These are phyloP conservation scores for Karalla daura DNA, from an alignment of 2,797 vertebrate species.

Conservation along the genomic window DNA sequence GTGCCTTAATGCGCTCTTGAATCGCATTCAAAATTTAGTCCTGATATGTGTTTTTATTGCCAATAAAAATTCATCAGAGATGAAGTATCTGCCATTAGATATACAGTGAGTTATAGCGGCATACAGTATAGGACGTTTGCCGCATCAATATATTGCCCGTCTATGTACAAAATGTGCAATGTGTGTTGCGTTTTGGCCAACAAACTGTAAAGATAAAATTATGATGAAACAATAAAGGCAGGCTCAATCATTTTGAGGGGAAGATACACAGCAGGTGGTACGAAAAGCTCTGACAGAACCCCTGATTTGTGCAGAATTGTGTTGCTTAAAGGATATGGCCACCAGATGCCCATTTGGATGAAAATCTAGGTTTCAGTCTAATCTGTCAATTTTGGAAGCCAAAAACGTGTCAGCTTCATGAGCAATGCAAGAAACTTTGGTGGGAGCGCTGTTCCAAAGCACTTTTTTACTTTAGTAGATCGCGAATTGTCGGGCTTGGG, in stretches of 20 bases:
- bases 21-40: constrained; percentile 80
- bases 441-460: constrained; percentile 65
- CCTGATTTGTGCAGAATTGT: constrained; percentile 88
- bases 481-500: constrained; percentile 61
- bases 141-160: constrained; percentile 60
- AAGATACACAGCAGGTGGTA: constrained; percentile 87
- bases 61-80: constrained; percentile 67
- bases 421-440: constrained; percentile 75
- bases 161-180: constrained; percentile 76
- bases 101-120: constrained; percentile 47
- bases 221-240: constrained; percentile 83
- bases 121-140: constrained; percentile 50
- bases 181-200: constrained; percentile 77
- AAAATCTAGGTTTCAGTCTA: constrained; percentile 86
- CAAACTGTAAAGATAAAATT: constrained; percentile 82
- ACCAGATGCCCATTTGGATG: constrained; percentile 91
- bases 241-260: constrained; percentile 82
- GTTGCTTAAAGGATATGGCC: constrained; percentile 90
- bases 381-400: constrained; percentile 81
- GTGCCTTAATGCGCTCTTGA: constrained; percentile 84
- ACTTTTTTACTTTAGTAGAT: constrained; percentile 68
- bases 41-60: constrained; percentile 77
- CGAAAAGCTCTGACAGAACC: constrained; percentile 88
- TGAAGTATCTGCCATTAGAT: constrained; percentile 56
- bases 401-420: constrained; percentile 78